Conservation (phyloP, 2,888 invertebrate genomes). For the Troglohyphantes excavatus region DNA sequence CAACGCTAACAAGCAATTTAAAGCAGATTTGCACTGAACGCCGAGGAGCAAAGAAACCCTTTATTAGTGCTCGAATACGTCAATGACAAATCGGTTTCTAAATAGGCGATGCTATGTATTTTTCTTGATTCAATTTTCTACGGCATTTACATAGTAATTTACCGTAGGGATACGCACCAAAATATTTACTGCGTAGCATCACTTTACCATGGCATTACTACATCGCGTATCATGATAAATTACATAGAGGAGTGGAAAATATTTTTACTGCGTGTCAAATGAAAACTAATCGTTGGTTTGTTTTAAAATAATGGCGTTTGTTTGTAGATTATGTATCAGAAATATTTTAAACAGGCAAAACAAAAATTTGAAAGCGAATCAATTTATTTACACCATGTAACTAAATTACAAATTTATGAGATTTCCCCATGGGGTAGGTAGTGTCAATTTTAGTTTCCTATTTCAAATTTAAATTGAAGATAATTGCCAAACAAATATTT, state of each 20-base stretch:
- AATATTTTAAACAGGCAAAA: constrained; percentile 27
- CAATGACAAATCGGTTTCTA: constrained; percentile 45
- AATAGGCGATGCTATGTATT: constrained; percentile 3
- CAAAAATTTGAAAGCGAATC: constrained; percentile 24
- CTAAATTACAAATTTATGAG: constrained; percentile 54
- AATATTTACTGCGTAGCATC: constrained; percentile 53
- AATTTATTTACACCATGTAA: constrained; percentile 50
- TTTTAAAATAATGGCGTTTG: constrained; percentile 36
- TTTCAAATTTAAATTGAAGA: background rate
- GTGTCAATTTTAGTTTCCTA: background rate
- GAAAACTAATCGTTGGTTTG: constrained; percentile 54
- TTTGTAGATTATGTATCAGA: background rate
- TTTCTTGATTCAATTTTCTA: constrained; percentile 22
- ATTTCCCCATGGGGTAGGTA: background rate
- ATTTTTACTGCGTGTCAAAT: constrained; percentile 35
- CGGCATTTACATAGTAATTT: constrained; percentile 29
- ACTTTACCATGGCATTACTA: constrained; percentile 67
- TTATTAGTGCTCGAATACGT: constrained; percentile 22
- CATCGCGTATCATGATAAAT: constrained; percentile 47
- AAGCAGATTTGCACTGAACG: background rate
- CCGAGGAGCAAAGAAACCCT: background rate
- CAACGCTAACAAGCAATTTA: constrained; percentile 7
- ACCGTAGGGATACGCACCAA: constrained; percentile 1
- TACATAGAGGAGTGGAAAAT: background rate
- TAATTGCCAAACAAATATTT: constrained; percentile 23